Evolutionary conservation across 2,797 vertebrate species (phyloP).

Genomic region (Balearica regulorum): DNA sequence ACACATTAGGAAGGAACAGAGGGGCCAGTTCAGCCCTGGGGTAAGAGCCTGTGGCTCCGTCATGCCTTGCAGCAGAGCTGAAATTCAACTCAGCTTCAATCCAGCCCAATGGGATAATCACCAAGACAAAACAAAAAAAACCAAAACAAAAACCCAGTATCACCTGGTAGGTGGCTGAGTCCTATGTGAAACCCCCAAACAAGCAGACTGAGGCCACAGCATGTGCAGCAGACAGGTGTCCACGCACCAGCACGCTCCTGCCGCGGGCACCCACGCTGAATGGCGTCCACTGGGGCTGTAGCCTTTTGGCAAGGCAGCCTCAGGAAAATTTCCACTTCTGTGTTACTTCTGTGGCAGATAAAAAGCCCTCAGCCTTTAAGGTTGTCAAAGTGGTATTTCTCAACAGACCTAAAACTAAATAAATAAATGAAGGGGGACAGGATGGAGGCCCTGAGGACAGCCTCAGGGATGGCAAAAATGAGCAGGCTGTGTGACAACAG

Average conservation of each 20-base stretch:
- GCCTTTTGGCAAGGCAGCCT: fast-evolving
- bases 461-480: fast-evolving
- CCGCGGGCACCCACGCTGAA: fast-evolving
- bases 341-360: fast-evolving
- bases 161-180: neutral
- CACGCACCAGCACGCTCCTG: fast-evolving
- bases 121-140: neutral
- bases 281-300: fast-evolving
- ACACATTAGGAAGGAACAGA: neutral
- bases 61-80: neutral
- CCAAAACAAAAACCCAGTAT: neutral
- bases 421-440: neutral
- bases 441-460: neutral
- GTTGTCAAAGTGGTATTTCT: neutral
- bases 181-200: fast-evolving
- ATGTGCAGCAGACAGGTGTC: neutral
- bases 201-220: fast-evolving
- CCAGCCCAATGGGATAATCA: neutral
- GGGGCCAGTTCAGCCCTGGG: constrained; percentile 15
- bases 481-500: neutral
- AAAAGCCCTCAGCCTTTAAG: neutral
- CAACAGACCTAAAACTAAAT: neutral
- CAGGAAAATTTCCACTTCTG: neutral
- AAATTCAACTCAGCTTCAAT: neutral
- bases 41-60: neutral